Percentiles rank a stretch among this genome's conserved stretches.
Conservation (phyloP, 2,797 vertebrate species). For the Nothura maculosa region DNA sequence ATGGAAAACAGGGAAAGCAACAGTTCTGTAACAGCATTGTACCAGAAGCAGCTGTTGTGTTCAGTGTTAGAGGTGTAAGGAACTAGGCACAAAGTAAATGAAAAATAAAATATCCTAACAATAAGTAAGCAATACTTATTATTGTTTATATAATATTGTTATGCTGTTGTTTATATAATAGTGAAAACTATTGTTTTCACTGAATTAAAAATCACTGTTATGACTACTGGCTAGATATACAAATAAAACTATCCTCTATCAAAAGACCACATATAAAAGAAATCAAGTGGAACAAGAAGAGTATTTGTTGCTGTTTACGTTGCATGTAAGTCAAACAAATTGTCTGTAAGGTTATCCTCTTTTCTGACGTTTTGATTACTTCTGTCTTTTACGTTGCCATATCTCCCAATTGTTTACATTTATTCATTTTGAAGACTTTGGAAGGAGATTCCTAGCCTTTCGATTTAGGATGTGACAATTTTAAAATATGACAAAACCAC, state of each 20-base stretch:
- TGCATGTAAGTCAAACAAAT: background rate
- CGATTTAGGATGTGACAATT: background rate
- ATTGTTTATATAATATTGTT: too few species aligned
- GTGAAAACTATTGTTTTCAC: background rate
- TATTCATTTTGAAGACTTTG: background rate
- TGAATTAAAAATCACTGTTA: background rate
- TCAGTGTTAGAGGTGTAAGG: background rate
- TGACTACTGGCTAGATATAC: background rate
- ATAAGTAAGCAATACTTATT: background rate
- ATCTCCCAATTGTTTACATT: background rate
- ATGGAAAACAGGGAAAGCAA: background rate
- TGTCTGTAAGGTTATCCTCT: background rate
- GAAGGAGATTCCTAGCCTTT: background rate
- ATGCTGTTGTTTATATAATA: too few species aligned
- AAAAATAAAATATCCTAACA: background rate
- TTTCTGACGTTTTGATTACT: background rate
- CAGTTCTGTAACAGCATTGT: background rate
- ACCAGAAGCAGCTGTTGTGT: background rate
- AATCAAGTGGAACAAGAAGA: background rate
- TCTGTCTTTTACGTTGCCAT: background rate
- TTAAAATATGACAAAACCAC: background rate
- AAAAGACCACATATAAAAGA: accelerated
- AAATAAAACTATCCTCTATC: background rate
- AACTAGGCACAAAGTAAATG: background rate
- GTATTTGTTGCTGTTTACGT: background rate